These are phyloP conservation scores for Cercopithecus mona DNA, from an alignment of 2,113 vertebrate species.

Conservation along the genomic window DNA sequence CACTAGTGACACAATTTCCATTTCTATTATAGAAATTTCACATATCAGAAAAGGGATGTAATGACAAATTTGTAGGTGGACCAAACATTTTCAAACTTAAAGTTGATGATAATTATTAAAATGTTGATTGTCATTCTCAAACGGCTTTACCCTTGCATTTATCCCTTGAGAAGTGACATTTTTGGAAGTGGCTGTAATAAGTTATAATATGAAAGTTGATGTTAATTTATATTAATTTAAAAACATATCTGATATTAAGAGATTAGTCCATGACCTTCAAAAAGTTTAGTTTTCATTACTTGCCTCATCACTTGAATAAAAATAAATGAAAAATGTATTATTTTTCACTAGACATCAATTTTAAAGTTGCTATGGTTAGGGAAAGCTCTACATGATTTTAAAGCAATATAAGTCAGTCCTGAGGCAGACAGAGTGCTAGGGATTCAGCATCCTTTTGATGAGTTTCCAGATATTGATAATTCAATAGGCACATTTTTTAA, in stretches of 20 bases:
- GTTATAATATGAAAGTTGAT: conserved; percentile 34
- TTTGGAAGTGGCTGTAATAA: neutral
- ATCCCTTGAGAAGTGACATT: conserved; percentile 32
- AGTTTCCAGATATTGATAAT: conserved; percentile 35
- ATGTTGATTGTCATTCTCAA: conserved; percentile 45
- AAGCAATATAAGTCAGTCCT: conserved; percentile 6
- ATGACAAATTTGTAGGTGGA: conserved; percentile 19
- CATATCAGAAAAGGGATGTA: neutral
- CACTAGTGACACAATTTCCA: conserved; percentile 18
- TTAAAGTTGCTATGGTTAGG: neutral
- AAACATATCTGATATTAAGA: conserved; percentile 37
- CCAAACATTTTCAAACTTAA: neutral
- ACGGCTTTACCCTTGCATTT: neutral
- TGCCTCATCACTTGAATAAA: conserved; percentile 27
- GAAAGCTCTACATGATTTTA: conserved; percentile 10
- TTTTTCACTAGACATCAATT: conserved; percentile 38
- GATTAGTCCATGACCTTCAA: neutral
- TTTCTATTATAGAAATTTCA: conserved; percentile 21
- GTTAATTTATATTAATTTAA: conserved; percentile 37
- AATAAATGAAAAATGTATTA: conserved; percentile 27
- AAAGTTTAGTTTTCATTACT: conserved; percentile 21
- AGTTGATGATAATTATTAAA: conserved; percentile 39
- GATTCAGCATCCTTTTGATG: conserved; percentile 34
- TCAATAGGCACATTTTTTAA: conserved; percentile 45
- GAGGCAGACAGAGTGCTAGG: neutral